Conservation (phyloP, 1,140 invertebrate species). For the Phymastichus coffea region DNA sequence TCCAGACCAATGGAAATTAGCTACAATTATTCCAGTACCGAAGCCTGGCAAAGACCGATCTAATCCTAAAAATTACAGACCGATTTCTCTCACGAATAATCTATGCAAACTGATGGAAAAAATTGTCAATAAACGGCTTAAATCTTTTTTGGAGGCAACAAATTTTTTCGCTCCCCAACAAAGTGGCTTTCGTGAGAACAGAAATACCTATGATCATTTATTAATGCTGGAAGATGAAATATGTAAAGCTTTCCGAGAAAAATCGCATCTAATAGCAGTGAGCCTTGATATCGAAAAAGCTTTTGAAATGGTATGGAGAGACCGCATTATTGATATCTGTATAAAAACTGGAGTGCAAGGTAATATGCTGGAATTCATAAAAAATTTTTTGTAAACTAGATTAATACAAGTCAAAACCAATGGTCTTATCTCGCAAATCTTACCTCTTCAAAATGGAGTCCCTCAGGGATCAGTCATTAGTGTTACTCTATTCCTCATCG, state of each 20-base stretch:
- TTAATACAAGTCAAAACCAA: constrained; percentile 25
- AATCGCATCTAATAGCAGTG: constrained; percentile 32
- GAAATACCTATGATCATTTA: constrained; percentile 34
- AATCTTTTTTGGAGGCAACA: constrained; percentile 25
- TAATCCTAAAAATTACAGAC: constrained; percentile 33
- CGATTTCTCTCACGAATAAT: constrained; percentile 43
- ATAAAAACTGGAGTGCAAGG: constrained; percentile 17
- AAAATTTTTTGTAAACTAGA: constrained; percentile 23
- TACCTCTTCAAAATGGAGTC: constrained; percentile 27
- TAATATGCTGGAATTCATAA: constrained; percentile 17
- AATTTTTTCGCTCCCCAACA: constrained; percentile 29
- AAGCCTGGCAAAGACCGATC: constrained; percentile 30
- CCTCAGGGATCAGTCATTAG: constrained; percentile 34
- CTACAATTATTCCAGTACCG: constrained; percentile 42
- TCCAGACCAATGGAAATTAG: too few species aligned
- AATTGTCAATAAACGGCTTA: constrained; percentile 32
- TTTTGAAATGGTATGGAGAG: too few species aligned
- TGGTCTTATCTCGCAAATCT: not conserved
- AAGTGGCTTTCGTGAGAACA: constrained; percentile 32
- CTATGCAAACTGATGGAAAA: constrained; percentile 43
- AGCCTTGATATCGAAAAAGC: too few species aligned
- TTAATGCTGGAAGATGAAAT: constrained; percentile 30
- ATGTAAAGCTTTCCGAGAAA: constrained; percentile 32
- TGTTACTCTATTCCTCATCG: constrained; percentile 31
- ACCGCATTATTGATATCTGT: constrained; percentile 12